Evolutionary conservation across 2,888 invertebrate genomes (phyloP).

Genomic region (Boloria selene): DNA sequence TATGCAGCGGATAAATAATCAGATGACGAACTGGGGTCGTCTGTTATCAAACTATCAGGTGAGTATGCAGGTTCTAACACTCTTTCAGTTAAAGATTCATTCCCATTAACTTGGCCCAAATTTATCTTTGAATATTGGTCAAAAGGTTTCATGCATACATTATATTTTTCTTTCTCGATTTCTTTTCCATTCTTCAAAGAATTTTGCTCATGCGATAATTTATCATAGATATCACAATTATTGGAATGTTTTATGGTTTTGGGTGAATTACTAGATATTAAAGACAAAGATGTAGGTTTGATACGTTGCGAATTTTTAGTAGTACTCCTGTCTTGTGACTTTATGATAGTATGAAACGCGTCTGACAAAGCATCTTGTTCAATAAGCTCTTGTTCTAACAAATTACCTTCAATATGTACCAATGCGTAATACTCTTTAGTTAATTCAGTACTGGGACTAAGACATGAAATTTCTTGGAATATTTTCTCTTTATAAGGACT

Average conservation of each 20-base stretch:
- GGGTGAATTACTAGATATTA: conserved; percentile 69
- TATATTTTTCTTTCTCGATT: conserved; percentile 25
- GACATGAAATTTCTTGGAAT: conserved; percentile 54
- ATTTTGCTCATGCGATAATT: conserved; percentile 25
- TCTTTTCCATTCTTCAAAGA: conserved; percentile 22
- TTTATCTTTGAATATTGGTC: conserved; percentile 41
- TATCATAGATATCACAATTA: conserved; percentile 65
- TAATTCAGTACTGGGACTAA: conserved; percentile 70
- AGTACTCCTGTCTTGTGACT: conserved; percentile 56
- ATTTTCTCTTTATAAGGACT: conserved; percentile 63
- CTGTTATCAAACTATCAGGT: conserved; percentile 69
- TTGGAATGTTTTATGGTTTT: conserved; percentile 70
- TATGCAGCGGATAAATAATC: conserved; percentile 72
- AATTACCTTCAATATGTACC: conserved; percentile 64
- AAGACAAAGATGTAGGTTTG: conserved; percentile 67
- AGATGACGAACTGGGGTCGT: conserved; percentile 71
- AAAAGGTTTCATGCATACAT: conserved; percentile 22
- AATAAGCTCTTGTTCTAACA: conserved; percentile 75
- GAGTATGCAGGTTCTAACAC: conserved; percentile 57
- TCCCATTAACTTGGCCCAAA: conserved; percentile 39
- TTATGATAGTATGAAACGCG: conserved; percentile 75
- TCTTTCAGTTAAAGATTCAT: conserved; percentile 49
- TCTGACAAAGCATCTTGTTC: conserved; percentile 79
- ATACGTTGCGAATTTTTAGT: conserved; percentile 51
- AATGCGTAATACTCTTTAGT: conserved; percentile 71